Evolutionary conservation across 2,113 vertebrate genomes (phyloP).

Genomic region (Neolamprologus sp.): DNA sequence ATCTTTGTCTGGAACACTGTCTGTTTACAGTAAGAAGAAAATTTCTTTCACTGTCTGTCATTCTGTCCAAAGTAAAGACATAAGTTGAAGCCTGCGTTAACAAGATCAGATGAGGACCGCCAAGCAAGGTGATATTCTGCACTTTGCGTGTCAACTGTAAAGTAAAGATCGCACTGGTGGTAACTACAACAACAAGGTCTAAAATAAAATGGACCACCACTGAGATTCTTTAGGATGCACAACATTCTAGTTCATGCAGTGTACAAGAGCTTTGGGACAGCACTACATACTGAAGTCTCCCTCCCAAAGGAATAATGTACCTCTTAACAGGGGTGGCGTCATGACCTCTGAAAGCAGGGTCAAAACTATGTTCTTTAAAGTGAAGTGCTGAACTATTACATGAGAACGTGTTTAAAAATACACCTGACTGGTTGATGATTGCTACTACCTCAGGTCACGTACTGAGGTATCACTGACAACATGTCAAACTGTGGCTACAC

Average conservation of each 20-base stretch:
- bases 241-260: neutral
- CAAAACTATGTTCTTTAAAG: neutral
- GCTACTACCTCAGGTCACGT: neutral
- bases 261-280: neutral
- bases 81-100: neutral
- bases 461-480: neutral
- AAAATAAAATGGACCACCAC: neutral
- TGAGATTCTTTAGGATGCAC: neutral
- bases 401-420: neutral
- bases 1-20: neutral
- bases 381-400: neutral
- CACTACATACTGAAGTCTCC: neutral
- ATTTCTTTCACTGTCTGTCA: neutral
- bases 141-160: neutral
- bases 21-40: conserved; percentile 6
- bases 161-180: neutral
- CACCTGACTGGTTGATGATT: neutral
- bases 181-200: neutral
- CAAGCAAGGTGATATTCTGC: neutral
- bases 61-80: neutral
- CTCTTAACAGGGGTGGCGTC: neutral
- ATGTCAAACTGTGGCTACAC: neutral
- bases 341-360: neutral
- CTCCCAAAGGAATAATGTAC: conserved; percentile 29
- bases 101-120: neutral